Evolutionary conservation across 2,888 invertebrate species (phyloP), one percentile per base, ranked within the genome.

Genomic region (Drosophila dives): DNA sequence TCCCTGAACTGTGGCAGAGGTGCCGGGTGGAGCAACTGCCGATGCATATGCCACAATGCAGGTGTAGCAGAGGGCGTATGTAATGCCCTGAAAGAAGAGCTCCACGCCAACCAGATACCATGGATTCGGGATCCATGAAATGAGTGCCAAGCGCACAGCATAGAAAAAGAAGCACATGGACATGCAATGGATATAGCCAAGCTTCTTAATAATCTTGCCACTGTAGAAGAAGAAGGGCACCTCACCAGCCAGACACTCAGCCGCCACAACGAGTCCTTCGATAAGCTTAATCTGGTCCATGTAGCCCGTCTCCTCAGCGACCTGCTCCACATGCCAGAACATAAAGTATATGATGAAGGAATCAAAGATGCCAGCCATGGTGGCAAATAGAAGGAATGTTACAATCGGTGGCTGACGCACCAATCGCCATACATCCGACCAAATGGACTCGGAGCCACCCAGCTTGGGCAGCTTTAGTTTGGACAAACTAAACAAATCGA

Each of bases 71-170:
- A 98, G 93, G 0, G 98, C 98, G 92, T 98, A 98, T 0, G 97
- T 97, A 0, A 98, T 96, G 0, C 98, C 98, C 92, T 97, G 97
- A 94, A 97, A 95, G 61, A 97, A 92, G 0, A 96, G 93, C 94
- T 98, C 98, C 4, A 98, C 94, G 0, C 95, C 95, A 0, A 98
- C 94, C 2, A 97, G 94, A 94, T 96, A 96, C 97, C 98, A 98
- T 0, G 98, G 97, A 82, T 95, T 95, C 29, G 95, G 94, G 67
- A 97, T 95, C 69, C 97, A 90, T 0, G 98, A 97, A 77, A 98
- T 96, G 15, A 96, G 93, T 4, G 95, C 94, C 83, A 98, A 94
- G 0, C 98, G 94, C 0, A 98, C 77, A 0, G 96, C 95, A 91
- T 97, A 98, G 80, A 95, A 96, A 51, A 95, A 92, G 80, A 98